Conservation (phyloP, 2,888 invertebrate species). For the Ditula angustiorana region DNA sequence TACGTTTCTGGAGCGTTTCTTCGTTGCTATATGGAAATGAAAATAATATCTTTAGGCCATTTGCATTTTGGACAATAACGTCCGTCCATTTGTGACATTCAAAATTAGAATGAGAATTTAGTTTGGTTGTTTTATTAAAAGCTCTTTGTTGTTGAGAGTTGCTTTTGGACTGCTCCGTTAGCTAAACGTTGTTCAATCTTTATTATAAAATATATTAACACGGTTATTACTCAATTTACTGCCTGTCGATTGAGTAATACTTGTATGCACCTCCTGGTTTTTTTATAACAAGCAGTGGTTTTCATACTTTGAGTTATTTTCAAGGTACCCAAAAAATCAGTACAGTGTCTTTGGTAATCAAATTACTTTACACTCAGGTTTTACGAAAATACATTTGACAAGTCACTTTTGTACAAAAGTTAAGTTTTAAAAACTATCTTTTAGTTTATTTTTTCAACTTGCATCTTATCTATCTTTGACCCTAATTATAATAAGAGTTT, state of each 20-base stretch:
- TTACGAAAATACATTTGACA: too few relatives aligned
- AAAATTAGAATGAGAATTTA: constrained; percentile 40
- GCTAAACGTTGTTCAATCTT: not conserved
- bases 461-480: constrained; percentile 20
- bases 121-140: constrained; percentile 38
- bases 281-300: too few relatives aligned
- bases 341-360: too few relatives aligned
- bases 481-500: constrained; percentile 40
- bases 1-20: constrained; percentile 53
- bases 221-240: not conserved
- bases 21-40: constrained; percentile 61
- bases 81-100: constrained; percentile 39
- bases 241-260: too few relatives aligned
- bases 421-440: not conserved
- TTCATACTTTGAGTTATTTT: too few relatives aligned
- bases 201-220: not conserved
- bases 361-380: too few relatives aligned
- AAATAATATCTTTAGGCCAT: constrained; percentile 58
- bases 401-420: not conserved
- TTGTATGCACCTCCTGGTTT: too few relatives aligned
- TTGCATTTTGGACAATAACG: constrained; percentile 54
- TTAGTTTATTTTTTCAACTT: not conserved
- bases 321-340: too few relatives aligned
- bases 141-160: constrained; percentile 32
- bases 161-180: constrained; percentile 2